Evolutionary conservation across 2,888 invertebrate species (phyloP).

Genomic region (Apamea crenata): DNA sequence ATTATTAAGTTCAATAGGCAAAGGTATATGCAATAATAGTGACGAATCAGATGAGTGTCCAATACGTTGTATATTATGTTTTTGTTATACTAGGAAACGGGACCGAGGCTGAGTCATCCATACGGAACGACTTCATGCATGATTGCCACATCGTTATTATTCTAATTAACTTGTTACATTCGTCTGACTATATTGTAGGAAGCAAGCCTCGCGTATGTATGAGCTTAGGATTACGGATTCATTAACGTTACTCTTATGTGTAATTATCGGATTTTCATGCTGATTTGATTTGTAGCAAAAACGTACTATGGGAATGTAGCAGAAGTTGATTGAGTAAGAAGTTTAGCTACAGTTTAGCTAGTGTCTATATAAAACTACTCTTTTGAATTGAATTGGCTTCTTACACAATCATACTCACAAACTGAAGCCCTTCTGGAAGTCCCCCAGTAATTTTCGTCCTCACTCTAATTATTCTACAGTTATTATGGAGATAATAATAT

Average conservation of each 20-base stretch:
- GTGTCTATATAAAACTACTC: too few relatives aligned
- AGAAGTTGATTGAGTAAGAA: conserved; percentile 9
- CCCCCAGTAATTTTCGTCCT: too few relatives aligned
- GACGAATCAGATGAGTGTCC: conserved; percentile 65
- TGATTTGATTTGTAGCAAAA: conserved; percentile 33
- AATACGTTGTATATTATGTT: conserved; percentile 63
- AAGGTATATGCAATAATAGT: conserved; percentile 50
- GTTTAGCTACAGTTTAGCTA: background rate
- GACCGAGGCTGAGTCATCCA: conserved; percentile 77
- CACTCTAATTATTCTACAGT: too few relatives aligned
- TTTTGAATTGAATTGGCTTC: too few relatives aligned
- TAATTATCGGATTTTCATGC: conserved; percentile 49
- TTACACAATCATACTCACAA: too few relatives aligned
- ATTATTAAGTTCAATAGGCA: conserved; percentile 50
- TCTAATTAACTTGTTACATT: conserved; percentile 59
- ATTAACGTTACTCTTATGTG: conserved; percentile 38
- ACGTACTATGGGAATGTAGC: background rate
- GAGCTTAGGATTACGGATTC: conserved; percentile 36
- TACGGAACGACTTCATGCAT: conserved; percentile 75
- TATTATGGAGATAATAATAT: too few relatives aligned
- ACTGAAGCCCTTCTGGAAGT: too few relatives aligned
- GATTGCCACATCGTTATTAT: conserved; percentile 68
- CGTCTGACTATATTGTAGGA: conserved; percentile 27
- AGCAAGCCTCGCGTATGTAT: conserved; percentile 23
- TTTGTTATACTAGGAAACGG: conserved; percentile 72